These are phyloP conservation scores for Erannis defoliaria DNA, from an alignment of 2,888 invertebrate species.

Conservation along the genomic window DNA sequence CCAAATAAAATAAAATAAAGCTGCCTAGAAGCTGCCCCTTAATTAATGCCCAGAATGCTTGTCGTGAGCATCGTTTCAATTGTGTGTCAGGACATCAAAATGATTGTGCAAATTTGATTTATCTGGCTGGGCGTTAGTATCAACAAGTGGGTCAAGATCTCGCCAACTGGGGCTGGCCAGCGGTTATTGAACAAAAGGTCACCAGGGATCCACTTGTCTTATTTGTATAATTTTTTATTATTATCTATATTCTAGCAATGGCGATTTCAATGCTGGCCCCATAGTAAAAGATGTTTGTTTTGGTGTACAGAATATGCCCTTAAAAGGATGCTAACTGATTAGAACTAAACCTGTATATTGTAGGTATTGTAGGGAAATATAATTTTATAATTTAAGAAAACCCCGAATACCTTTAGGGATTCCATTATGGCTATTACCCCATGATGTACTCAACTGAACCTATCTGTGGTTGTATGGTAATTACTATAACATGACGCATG, in stretches of 20 bases:
- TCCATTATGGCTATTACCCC: not conserved
- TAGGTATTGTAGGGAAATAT: too few relatives aligned
- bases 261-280: too few relatives aligned
- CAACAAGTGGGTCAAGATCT: conserved; percentile 32
- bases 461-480: conserved; percentile 19
- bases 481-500: conserved; percentile 51
- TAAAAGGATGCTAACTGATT: too few relatives aligned
- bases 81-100: conserved; percentile 18
- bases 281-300: too few relatives aligned
- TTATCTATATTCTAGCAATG: not conserved
- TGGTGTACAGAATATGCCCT: too few relatives aligned
- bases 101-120: conserved; percentile 25
- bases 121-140: conserved; percentile 14
- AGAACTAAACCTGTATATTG: too few relatives aligned
- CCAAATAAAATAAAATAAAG: conserved; percentile 4
- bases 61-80: conserved; percentile 4
- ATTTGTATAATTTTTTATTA: conserved; percentile 5
- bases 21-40: not conserved
- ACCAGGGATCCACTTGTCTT: conserved; percentile 23
- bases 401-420: too few relatives aligned
- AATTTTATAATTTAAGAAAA: too few relatives aligned
- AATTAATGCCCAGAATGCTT: conserved; percentile 10
- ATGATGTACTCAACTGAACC: not conserved
- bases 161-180: conserved; percentile 12
- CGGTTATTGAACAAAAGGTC: conserved; percentile 17